These are phyloP conservation scores for Ciona savignyi DNA, from an alignment of 23 tunicate genomes.

Conservation along the genomic window DNA sequence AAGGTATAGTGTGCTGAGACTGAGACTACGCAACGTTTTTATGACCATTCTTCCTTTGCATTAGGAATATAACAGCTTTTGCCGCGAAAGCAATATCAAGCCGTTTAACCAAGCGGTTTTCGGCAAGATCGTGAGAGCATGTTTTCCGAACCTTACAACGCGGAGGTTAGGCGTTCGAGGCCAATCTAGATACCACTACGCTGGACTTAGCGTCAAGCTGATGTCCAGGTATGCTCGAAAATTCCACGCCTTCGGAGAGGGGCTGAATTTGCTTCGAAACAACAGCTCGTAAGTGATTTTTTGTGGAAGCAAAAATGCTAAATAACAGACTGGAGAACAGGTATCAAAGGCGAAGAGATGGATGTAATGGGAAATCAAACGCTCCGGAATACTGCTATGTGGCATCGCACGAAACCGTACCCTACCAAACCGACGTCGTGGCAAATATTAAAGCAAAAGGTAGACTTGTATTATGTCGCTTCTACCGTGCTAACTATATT, in stretches of 20 bases:
- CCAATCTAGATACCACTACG: conserved; percentile 88
- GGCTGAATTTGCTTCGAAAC: neutral
- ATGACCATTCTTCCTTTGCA: no score
- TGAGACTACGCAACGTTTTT: no score
- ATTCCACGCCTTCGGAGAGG: conserved; percentile 5
- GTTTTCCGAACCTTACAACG: conserved; percentile 90
- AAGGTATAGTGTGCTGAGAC: no score
- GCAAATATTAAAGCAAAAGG: neutral
- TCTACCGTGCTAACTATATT: no score
- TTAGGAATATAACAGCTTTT: conserved; percentile 55
- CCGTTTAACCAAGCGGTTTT: conserved; percentile 94
- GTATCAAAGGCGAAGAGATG: neutral
- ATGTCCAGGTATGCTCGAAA: conserved; percentile 38
- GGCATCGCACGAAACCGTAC: neutral
- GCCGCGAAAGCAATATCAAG: conserved; percentile 27
- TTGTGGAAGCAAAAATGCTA: no score
- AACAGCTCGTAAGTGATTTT: conserved; percentile 3
- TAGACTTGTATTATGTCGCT: no score
- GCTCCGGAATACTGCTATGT: neutral
- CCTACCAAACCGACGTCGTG: neutral
- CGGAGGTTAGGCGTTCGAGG: conserved; percentile 87
- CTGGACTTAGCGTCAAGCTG: conserved; percentile 77
- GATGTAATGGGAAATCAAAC: no score
- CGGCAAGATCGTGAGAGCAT: conserved; percentile 90
- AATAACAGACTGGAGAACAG: no score